Evolutionary conservation across 35 echinoderm and acorn worm genomes (phyloP).

Genomic region (Ophioderma brevispina): DNA sequence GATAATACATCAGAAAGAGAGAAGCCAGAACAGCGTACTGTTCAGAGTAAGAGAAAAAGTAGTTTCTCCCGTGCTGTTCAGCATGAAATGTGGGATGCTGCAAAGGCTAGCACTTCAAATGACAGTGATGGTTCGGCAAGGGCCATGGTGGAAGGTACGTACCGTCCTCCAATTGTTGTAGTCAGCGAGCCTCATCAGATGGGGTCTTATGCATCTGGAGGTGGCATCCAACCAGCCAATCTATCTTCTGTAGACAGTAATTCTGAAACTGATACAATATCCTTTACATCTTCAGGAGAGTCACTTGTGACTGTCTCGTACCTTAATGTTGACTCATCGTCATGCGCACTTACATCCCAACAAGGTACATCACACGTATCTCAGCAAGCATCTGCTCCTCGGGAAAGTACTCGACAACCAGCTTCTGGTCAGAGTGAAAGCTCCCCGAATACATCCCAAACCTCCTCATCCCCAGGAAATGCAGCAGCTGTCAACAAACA

Average conservation of each 20-base stretch:
- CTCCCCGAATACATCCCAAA: neutral
- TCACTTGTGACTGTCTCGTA: neutral
- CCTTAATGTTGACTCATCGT: neutral
- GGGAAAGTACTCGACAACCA: neutral
- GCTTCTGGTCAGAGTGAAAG: constrained; percentile 5
- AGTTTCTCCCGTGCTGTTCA: constrained; percentile 52
- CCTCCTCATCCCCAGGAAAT: neutral
- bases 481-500: neutral
- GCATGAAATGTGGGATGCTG: constrained; percentile 17
- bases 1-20: constrained; percentile 12
- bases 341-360: neutral
- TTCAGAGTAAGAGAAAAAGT: constrained; percentile 24
- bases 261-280: neutral
- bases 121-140: constrained; percentile 16
- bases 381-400: neutral
- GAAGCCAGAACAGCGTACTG: neutral
- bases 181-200: constrained; percentile 19
- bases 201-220: neutral
- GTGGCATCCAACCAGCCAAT: constrained; percentile 19
- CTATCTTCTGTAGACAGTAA: constrained; percentile 28
- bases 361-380: neutral
- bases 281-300: neutral
- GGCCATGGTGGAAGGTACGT: constrained; percentile 43
- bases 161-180: constrained; percentile 34
- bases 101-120: neutral